phyloP scores from a whole-genome alignment of 2,113 vertebrate species.

The Trinectes maculatus region DNA sequence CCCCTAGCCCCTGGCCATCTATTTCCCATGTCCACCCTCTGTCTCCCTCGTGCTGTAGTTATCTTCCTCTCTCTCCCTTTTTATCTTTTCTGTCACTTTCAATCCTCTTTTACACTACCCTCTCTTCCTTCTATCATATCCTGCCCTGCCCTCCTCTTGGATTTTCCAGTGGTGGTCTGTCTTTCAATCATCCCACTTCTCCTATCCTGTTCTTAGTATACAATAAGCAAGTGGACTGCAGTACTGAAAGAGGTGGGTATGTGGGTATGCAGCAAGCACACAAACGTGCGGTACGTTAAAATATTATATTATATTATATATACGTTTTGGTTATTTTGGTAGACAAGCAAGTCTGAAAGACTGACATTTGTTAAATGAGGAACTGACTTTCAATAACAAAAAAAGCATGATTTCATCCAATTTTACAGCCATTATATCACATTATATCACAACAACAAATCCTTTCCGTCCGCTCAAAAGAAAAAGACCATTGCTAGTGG shows the following conservation, averaged over 20 bases:
- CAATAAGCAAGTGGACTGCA: background rate
- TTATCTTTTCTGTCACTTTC: constrained; percentile 4
- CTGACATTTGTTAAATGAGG: constrained; percentile 6
- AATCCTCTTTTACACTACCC: background rate
- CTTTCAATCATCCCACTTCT: constrained; percentile 11
- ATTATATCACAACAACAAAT: background rate
- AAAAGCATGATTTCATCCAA: background rate
- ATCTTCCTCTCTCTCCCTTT: background rate
- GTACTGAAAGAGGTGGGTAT: background rate
- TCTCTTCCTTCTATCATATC: constrained; percentile 4
- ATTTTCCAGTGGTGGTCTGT: background rate
- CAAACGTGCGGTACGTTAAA: background rate
- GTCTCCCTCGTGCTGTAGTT: constrained; percentile 20
- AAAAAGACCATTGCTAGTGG: background rate
- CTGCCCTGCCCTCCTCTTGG: background rate
- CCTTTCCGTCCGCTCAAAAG: background rate
- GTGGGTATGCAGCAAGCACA: background rate
- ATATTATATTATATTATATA: too few species aligned
- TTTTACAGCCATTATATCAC: background rate
- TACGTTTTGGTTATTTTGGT: too few species aligned
- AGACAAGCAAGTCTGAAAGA: constrained; percentile 18
- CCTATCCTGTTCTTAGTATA: background rate
- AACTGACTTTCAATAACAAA: constrained; percentile 12
- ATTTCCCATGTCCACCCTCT: constrained; percentile 21
- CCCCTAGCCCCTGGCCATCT: constrained; percentile 28